phyloP scores from a whole-genome alignment of 2,113 vertebrate genomes.

The Gasterosteus aculeatus region DNA sequence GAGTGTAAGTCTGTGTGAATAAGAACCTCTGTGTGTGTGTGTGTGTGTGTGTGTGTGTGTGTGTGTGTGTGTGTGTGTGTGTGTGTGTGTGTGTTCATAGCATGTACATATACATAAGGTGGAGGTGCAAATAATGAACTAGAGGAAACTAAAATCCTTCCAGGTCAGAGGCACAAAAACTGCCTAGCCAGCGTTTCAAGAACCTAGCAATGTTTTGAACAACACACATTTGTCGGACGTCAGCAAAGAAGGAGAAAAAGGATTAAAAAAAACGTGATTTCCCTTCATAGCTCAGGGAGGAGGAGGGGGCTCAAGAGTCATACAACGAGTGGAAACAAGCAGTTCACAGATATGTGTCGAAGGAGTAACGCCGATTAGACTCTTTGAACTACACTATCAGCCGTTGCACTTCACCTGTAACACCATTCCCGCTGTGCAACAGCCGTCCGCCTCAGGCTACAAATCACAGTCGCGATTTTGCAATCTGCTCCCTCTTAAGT shows the following conservation, averaged over 20 bases:
- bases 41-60: conserved; percentile 33
- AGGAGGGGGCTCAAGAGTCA: conserved; percentile 60
- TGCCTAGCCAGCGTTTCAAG: conserved; percentile 76
- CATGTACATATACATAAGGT: conserved; percentile 59
- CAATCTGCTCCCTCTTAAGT: conserved; percentile 36
- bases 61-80: conserved; percentile 23
- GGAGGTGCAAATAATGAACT: conserved; percentile 74
- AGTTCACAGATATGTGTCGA: conserved; percentile 64
- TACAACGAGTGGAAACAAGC: conserved; percentile 64
- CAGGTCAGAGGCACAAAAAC: conserved; percentile 74
- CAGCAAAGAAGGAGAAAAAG: conserved; percentile 59
- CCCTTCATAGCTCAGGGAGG: conserved; percentile 36
- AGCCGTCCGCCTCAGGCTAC: conserved; percentile 20
- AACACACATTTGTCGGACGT: conserved; percentile 70
- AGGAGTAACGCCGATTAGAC: conserved; percentile 47
- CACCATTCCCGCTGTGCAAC: conserved; percentile 12
- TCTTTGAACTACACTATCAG: conserved; percentile 27
- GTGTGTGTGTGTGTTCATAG: conserved; percentile 24
- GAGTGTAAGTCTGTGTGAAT: conserved; percentile 18
- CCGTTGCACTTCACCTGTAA: conserved; percentile 60
- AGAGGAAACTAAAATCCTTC: conserved; percentile 70
- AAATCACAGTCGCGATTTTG: conserved; percentile 45
- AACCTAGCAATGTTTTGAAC: conserved; percentile 73
- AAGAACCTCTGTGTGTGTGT: conserved; percentile 32
- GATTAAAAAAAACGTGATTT: conserved; percentile 16